Percentiles rank a stretch among this genome's conserved stretches.
Conservation (phyloP, 2,888 invertebrate species). For the Eupithecia inturbata region DNA sequence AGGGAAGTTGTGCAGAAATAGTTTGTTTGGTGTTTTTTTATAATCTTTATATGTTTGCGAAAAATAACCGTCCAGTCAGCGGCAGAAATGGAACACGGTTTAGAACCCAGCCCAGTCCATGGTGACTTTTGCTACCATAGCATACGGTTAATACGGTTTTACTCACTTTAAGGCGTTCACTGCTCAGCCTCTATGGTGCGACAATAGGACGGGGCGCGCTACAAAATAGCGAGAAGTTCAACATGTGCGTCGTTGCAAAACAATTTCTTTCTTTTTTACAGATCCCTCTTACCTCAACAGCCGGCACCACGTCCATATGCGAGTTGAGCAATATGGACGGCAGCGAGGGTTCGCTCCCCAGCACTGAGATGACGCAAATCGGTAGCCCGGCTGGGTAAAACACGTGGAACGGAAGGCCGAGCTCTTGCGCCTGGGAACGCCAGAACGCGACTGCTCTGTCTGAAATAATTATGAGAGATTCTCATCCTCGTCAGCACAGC, state of each 20-base stretch:
- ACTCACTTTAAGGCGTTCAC: too few species aligned
- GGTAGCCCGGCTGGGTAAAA: conserved; percentile 73
- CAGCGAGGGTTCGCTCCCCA: conserved; percentile 88
- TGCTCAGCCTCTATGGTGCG: neutral
- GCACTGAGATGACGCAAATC: conserved; percentile 87
- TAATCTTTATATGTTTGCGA: too few species aligned
- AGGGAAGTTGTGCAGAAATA: neutral
- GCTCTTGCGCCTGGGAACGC: conserved; percentile 86
- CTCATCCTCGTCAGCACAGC: neutral
- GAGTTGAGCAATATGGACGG: conserved; percentile 94
- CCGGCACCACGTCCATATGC: conserved; percentile 98
- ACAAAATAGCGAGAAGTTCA: neutral
- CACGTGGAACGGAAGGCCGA: conserved; percentile 86
- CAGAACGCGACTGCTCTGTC: conserved; percentile 89
- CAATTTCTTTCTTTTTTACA: too few species aligned
- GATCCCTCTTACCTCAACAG: conserved; percentile 85
- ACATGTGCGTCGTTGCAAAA: too few species aligned
- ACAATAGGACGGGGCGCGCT: neutral
- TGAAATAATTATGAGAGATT: conserved; percentile 55
- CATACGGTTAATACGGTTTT: neutral
- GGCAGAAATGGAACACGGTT: too few species aligned
- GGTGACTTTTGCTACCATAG: neutral
- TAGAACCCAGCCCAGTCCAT: neutral
- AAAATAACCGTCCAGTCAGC: too few species aligned
- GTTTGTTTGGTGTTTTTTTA: neutral